Evolutionary conservation across 2,113 vertebrate species (phyloP).

Genomic region (Halcyon senegalensis): DNA sequence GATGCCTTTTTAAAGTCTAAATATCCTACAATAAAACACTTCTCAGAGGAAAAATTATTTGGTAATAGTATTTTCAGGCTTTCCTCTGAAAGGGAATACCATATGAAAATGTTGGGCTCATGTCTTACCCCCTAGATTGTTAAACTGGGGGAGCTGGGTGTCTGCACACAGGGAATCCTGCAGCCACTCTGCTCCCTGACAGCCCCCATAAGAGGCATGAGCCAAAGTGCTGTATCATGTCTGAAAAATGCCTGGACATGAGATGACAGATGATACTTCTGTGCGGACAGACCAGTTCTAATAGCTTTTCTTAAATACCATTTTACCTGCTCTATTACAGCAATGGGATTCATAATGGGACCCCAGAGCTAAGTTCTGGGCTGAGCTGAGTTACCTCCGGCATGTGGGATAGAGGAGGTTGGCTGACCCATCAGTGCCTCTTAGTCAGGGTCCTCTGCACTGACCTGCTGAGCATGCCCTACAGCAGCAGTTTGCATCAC

Average conservation of each 20-base stretch:
- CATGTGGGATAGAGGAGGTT: fast-evolving
- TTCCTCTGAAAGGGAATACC: background rate
- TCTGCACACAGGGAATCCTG: fast-evolving
- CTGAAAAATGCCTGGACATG: background rate
- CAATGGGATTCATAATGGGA: background rate
- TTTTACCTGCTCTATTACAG: background rate
- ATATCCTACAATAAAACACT: background rate
- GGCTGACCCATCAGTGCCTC: background rate
- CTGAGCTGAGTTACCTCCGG: background rate
- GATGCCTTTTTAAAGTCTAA: background rate
- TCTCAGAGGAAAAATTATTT: background rate
- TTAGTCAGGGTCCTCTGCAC: too few relatives aligned
- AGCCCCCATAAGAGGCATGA: fast-evolving
- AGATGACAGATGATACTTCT: background rate
- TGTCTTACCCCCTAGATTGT: background rate
- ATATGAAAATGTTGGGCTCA: background rate
- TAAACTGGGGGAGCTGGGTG: background rate
- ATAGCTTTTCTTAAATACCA: background rate
- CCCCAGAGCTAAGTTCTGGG: background rate
- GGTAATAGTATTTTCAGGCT: background rate
- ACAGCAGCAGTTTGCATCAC: background rate
- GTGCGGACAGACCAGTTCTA: background rate
- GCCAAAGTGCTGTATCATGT: background rate
- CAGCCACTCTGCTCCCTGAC: background rate
- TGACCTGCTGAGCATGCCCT: fast-evolving